phyloP scores from a whole-genome alignment of 2,113 vertebrate genomes.

The Dasypus novemcinctus region DNA sequence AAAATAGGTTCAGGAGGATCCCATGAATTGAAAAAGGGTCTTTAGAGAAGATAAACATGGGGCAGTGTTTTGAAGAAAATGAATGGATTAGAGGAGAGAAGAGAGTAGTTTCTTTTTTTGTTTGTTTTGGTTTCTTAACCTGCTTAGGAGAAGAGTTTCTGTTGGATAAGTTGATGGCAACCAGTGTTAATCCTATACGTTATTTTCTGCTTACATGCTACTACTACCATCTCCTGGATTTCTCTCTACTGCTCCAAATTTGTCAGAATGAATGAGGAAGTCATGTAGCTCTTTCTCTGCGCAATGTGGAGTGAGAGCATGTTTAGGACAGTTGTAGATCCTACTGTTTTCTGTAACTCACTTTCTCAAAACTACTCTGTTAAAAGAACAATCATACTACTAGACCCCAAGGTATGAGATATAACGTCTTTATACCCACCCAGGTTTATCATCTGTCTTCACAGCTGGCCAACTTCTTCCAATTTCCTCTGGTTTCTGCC shows the following conservation, averaged over 20 bases:
- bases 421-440: background rate
- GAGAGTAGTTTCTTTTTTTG: background rate
- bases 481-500: background rate
- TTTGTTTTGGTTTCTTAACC: background rate
- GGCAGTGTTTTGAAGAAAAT: background rate
- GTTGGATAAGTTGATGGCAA: background rate
- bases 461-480: background rate
- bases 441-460: background rate
- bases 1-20: background rate
- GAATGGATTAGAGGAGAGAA: background rate
- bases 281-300: background rate
- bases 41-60: background rate
- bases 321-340: background rate
- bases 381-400: background rate
- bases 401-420: background rate
- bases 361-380: background rate
- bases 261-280: background rate
- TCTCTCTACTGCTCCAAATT: background rate
- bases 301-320: background rate
- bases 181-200: background rate
- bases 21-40: background rate
- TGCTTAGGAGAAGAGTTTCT: background rate
- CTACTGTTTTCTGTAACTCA: background rate
- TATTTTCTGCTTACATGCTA: background rate
- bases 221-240: background rate